Conservation (phyloP, 2,888 invertebrate species). For the Lycia hirtaria region DNA sequence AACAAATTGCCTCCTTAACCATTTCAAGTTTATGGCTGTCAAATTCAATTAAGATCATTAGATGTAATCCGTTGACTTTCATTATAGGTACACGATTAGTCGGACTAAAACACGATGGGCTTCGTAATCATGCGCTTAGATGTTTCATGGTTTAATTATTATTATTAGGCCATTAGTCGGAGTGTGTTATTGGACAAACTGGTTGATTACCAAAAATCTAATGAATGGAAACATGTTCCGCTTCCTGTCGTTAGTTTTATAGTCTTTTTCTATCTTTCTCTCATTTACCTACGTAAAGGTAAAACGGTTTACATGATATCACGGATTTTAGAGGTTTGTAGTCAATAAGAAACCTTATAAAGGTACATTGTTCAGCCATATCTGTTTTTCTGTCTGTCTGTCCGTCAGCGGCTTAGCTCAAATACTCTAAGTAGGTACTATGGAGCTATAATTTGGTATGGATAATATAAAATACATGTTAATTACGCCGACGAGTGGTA, state of each 20-base stretch:
- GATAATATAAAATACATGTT: no score
- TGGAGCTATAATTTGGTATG: no score
- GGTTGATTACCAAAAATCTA: slow-evolving; percentile 22
- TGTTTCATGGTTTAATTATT: slow-evolving; percentile 29
- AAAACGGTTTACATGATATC: no score
- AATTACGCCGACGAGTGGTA: no score
- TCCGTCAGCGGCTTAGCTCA: no score
- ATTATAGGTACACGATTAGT: slow-evolving; percentile 2
- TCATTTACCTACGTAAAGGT: slow-evolving; percentile 13
- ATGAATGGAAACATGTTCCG: slow-evolving; percentile 25
- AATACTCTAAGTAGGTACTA: no score
- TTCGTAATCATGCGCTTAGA: slow-evolving; percentile 24
- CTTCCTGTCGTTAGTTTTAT: slow-evolving; percentile 26
- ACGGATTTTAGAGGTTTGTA: slow-evolving; percentile 1
- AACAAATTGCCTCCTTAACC: slow-evolving; percentile 51
- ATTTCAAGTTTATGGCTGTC: slow-evolving; percentile 37
- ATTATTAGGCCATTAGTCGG: slow-evolving; percentile 18
- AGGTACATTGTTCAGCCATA: no score
- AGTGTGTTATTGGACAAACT: slow-evolving; percentile 21
- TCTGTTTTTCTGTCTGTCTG: no score
- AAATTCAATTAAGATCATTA: slow-evolving; percentile 40
- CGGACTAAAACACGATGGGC: slow-evolving; percentile 23
- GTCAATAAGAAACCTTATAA: no score
- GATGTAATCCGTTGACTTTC: slow-evolving; percentile 30
- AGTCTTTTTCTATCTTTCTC: slow-evolving; percentile 11